A percentile compares a stretch with the other conserved stretches of the same genome.
These are phyloP conservation scores for Ceratina japonica DNA, from an alignment of 1,140 invertebrate species.

Conservation along the genomic window DNA sequence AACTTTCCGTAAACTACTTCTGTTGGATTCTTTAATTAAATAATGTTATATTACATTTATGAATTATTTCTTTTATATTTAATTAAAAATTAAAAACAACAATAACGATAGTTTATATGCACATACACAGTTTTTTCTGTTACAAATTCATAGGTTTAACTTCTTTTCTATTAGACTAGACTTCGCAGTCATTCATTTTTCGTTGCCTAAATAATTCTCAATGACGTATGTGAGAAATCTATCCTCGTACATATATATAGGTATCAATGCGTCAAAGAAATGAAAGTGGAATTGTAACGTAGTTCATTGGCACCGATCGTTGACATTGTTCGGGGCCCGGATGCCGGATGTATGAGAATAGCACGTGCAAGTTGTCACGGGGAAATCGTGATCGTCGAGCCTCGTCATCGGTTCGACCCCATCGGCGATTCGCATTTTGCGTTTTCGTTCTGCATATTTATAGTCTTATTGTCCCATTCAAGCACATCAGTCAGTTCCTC, in stretches of 20 bases:
- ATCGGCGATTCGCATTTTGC: constrained; percentile 41
- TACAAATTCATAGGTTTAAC: too few relatives aligned
- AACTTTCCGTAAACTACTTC: not conserved
- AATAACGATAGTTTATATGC: not conserved
- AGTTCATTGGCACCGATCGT: constrained; percentile 65
- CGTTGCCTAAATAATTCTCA: constrained; percentile 29
- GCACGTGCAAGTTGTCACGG: constrained; percentile 47
- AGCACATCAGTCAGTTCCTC: not conserved
- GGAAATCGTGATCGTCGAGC: constrained; percentile 52
- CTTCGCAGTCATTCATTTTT: constrained; percentile 16
- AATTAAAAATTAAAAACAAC: not conserved
- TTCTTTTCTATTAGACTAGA: not conserved
- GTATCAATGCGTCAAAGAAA: constrained; percentile 30
- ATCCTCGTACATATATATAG: not conserved
- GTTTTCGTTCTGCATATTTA: constrained; percentile 55
- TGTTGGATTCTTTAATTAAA: not conserved
- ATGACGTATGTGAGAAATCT: constrained; percentile 14
- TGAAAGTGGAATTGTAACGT: constrained; percentile 54
- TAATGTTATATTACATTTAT: not conserved
- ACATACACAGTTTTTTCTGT: too few relatives aligned
- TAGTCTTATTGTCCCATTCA: constrained; percentile 51
- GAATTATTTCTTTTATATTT: not conserved
- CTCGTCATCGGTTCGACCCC: constrained; percentile 30
- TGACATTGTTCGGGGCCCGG: constrained; percentile 60
- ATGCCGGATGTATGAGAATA: constrained; percentile 64